Evolutionary conservation across 2,888 invertebrate genomes (phyloP), one percentile per base, ranked within the genome.

Genomic region (Apocheima hispidaria): DNA sequence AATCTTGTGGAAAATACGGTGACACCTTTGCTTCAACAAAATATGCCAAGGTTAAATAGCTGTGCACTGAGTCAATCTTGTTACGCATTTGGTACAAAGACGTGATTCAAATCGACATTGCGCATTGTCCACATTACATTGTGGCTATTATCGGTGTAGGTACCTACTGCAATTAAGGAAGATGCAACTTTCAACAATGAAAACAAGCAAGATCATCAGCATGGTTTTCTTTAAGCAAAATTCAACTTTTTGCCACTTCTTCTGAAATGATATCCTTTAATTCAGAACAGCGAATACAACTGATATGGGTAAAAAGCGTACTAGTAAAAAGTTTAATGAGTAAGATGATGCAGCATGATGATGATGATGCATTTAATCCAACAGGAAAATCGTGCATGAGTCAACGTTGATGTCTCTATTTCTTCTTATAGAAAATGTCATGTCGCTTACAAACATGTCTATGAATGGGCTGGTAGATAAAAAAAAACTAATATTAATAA

Each of bases 41-140:
- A 71, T 68, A 70, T 66, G 71, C 70, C 81, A 83, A 84, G 81
- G 82, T 75, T 75, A 71, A 82, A 84, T 82, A 76, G 74, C 75
- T 81, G 65, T 70, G 55, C 64, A 70, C 72, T 82, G 84, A 84
- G 72, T 85, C 84, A 86, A 79, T 75, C 69, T 70, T 66, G 75
- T 79, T 81, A 81, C 79, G 77, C 76, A 78, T 82, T 84, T 73
- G 74, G 75, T 73, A 81, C 81, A 80, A 75, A 77, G 73, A 77
- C 73, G 71, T 82, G 81, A 84, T 81, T 81, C 74, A 79, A 81
- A 79, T 75, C 71, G 71, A 76, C 66, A 72, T 73, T 70, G 67
- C 75, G 56, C 68, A 76, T 80, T 79, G 79, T 79, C 70, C 74
- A 41, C n/a, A n/a, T 14, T 9, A 72, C 70, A 76, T 81, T 74